phyloP scores from a whole-genome alignment of 1,140 invertebrate genomes.

The Achatina immaculata region DNA sequence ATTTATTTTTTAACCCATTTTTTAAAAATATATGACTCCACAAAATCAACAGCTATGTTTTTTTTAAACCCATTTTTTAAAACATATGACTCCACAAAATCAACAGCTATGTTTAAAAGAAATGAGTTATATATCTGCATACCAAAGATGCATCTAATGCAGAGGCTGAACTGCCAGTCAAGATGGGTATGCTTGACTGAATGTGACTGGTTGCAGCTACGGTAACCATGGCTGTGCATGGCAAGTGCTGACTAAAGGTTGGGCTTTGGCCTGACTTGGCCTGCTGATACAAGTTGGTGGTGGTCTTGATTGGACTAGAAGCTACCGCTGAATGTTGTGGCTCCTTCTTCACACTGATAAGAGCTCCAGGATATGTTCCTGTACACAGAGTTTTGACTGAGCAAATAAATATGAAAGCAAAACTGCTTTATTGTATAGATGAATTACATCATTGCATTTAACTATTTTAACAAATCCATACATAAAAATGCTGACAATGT shows the following conservation, averaged over 20 bases:
- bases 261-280: slow-evolving; percentile 5
- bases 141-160: slow-evolving; percentile 9
- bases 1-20: no score
- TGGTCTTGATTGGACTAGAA: slow-evolving; percentile 28
- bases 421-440: no score
- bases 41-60: no score
- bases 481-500: no score
- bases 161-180: background rate
- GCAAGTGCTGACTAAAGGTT: background rate
- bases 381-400: slow-evolving; percentile 18
- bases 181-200: background rate
- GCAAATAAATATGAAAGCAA: slow-evolving; percentile 3
- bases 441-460: no score
- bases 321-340: background rate
- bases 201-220: background rate
- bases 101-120: no score
- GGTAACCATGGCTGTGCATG: background rate
- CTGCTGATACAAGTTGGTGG: slow-evolving; percentile 33
- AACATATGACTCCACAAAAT: no score
- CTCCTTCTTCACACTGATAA: slow-evolving; percentile 61
- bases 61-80: no score
- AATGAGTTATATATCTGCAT: background rate
- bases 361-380: slow-evolving; percentile 65
- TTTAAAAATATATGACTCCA: no score
- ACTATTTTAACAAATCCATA: no score